These are phyloP conservation scores for Vespertilio murinus DNA, from an alignment of 2,797 vertebrate genomes.

Conservation along the genomic window DNA sequence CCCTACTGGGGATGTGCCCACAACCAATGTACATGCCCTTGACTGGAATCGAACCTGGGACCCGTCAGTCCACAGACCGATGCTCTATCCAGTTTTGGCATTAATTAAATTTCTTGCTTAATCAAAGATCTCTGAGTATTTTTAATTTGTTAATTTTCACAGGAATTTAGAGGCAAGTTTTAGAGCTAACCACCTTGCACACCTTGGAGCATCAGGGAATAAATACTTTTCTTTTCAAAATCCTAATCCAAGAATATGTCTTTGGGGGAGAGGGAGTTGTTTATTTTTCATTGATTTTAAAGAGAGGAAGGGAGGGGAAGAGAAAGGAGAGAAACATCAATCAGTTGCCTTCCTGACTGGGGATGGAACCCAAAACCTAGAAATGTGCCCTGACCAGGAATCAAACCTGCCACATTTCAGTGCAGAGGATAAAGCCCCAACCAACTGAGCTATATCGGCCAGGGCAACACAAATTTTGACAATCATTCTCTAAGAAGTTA, in stretches of 20 bases:
- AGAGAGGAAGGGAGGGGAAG: neutral
- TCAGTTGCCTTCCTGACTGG: neutral
- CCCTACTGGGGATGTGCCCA: too few species aligned
- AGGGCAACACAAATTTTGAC: neutral
- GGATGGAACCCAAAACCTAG: too few species aligned
- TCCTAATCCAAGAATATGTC: neutral
- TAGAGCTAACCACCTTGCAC: rapidly evolving
- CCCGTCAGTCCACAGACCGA: too few species aligned
- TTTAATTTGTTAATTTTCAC: neutral
- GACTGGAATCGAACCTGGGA: too few species aligned
- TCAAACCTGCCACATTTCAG: neutral
- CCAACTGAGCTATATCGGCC: neutral
- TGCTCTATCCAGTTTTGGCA: too few species aligned
- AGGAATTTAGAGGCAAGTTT: constrained; percentile 6
- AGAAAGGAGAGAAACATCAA: neutral
- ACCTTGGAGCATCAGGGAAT: neutral
- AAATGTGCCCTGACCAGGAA: neutral
- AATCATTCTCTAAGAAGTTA: neutral
- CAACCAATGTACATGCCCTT: too few species aligned
- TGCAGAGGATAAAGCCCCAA: neutral
- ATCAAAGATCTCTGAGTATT: neutral
- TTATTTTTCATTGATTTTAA: neutral
- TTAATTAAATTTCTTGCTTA: neutral
- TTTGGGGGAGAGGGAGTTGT: neutral
- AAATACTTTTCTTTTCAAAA: neutral